A percentile compares a stretch with the other conserved stretches of the same genome.
phyloP scores from a whole-genome alignment of 2,797 vertebrate species.

The Pangasius krempfi region DNA sequence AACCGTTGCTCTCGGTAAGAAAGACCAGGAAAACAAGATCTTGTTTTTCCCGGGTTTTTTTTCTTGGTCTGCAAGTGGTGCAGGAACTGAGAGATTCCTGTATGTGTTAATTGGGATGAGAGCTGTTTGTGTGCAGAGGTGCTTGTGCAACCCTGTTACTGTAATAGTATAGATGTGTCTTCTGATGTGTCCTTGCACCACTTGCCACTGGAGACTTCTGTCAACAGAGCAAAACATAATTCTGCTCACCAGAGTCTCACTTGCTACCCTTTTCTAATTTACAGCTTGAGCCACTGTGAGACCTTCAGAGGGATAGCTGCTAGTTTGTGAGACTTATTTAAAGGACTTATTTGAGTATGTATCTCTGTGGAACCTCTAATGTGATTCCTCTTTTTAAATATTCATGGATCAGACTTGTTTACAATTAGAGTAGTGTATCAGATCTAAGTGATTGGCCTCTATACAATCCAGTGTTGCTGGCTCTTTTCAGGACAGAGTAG shows the following conservation, averaged over 20 bases:
- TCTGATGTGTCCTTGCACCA: slow-evolving; percentile 27
- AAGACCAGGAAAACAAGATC: neutral
- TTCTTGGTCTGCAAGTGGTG: neutral
- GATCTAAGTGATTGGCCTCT: neutral
- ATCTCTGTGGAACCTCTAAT: slow-evolving; percentile 43
- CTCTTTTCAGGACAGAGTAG: neutral
- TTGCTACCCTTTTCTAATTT: slow-evolving; percentile 51
- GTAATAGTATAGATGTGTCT: slow-evolving; percentile 52
- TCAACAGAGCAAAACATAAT: slow-evolving; percentile 59
- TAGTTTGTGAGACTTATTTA: slow-evolving; percentile 43
- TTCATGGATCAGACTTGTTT: slow-evolving; percentile 33
- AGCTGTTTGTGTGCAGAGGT: slow-evolving; percentile 10
- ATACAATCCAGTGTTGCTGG: neutral
- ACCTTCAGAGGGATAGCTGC: slow-evolving; percentile 50
- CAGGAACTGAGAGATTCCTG: slow-evolving; percentile 21
- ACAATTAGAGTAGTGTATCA: slow-evolving; percentile 26
- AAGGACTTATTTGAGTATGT: slow-evolving; percentile 8
- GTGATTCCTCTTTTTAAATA: slow-evolving; percentile 42
- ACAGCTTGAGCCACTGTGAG: slow-evolving; percentile 50
- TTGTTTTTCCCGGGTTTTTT: slow-evolving; percentile 17
- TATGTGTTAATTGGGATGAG: slow-evolving; percentile 52
- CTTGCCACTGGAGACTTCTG: slow-evolving; percentile 43
- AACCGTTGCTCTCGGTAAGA: slow-evolving; percentile 74
- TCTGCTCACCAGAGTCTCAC: slow-evolving; percentile 42
- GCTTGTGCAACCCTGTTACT: slow-evolving; percentile 41